Percentiles rank a stretch among this genome's conserved stretches.
These are phyloP conservation scores for Nansenia antarctica DNA, from an alignment of 2,113 vertebrate species.

Conservation along the genomic window DNA sequence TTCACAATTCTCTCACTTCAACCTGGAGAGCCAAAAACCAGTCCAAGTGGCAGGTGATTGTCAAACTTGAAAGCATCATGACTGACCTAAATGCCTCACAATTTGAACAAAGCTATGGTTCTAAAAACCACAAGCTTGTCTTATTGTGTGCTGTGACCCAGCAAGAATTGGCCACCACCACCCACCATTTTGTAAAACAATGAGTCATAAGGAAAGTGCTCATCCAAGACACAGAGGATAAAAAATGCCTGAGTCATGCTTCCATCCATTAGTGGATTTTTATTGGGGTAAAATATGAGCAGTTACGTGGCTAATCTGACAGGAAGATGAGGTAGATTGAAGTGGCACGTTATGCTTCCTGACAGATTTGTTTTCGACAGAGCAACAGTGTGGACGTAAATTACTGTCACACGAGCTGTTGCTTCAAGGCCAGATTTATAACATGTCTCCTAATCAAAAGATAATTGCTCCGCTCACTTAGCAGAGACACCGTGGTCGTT, in stretches of 20 bases:
- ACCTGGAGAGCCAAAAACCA: too few species aligned
- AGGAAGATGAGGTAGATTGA: not conserved
- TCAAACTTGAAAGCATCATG: too few species aligned
- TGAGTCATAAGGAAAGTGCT: not conserved
- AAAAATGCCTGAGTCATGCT: not conserved
- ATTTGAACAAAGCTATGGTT: too few species aligned
- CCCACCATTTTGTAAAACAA: not conserved
- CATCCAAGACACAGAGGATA: not conserved
- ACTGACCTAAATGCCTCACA: too few species aligned
- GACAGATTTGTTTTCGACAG: not conserved
- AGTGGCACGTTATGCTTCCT: not conserved
- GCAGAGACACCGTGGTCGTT: not conserved
- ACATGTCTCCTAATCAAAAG: conserved; percentile 35
- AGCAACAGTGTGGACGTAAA: not conserved
- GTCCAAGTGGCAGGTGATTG: too few species aligned
- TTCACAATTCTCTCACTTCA: too few species aligned
- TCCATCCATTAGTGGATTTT: conserved; percentile 20
- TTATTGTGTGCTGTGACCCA: not conserved
- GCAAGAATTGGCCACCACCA: not conserved
- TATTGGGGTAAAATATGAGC: not conserved
- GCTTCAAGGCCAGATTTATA: not conserved
- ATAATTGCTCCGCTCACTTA: conserved; percentile 40
- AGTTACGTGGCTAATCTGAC: conserved; percentile 14
- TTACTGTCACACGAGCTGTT: not conserved
- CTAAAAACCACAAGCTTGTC: not conserved